Percentiles rank a stretch among this genome's conserved stretches.
Conservation (phyloP, 2,888 invertebrate species). For the Noctua pronuba region DNA sequence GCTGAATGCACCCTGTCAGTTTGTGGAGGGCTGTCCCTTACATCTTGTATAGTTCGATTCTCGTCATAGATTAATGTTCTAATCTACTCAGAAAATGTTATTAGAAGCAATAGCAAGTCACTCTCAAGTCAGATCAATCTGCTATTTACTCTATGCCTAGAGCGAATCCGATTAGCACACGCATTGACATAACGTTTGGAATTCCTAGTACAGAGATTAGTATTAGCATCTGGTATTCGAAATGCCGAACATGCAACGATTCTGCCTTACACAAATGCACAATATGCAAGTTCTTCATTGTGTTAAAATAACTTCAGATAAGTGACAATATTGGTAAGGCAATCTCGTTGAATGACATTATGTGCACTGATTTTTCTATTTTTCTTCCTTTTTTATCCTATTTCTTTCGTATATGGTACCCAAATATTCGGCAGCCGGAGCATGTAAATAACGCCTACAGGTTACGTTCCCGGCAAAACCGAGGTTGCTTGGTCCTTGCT, state of each 20-base stretch:
- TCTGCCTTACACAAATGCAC: too few species aligned
- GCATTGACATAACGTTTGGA: neutral
- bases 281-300: neutral
- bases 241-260: too few species aligned
- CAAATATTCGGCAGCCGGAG: neutral
- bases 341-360: neutral
- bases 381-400: neutral
- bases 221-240: neutral
- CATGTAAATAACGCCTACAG: neutral
- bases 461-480: neutral
- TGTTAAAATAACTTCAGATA: too few species aligned
- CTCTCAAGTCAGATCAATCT: neutral
- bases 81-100: neutral
- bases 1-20: too few species aligned
- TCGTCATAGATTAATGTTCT: neutral
- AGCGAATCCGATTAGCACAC: neutral
- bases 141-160: neutral
- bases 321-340: neutral
- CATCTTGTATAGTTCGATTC: neutral
- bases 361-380: neutral
- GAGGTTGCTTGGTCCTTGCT: neutral
- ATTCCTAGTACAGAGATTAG: neutral
- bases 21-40: too few species aligned
- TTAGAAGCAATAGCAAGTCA: neutral
- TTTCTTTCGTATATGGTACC: neutral